Base-by-base conservation (phyloP, 2,888 invertebrate genomes). In the Tromatobia lineatoria region DNA sequence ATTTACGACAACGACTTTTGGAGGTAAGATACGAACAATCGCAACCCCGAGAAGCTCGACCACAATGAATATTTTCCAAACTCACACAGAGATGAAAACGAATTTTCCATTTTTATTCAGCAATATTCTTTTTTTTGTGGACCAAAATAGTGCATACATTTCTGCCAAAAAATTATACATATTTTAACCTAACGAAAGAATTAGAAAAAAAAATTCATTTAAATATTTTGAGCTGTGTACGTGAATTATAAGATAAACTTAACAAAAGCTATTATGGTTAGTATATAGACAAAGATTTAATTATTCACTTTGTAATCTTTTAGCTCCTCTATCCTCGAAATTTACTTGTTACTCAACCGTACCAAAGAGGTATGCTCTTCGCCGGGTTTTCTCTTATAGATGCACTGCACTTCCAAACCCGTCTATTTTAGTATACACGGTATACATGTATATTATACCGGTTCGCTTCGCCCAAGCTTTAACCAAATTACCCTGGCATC, bases 1-100 rank as follows among this genome's bases (percentile, higher is more conserved):
- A 91, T 92, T 91, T 92, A 91, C 87, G 84, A 88, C 88, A 86
- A 88, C 88, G 90, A 92, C 90, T 91, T 90, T 90, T 88, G 87
- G 87, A 88, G 89, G 88, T 90, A 89, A 91, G 89, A 89, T 89
- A 89, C 85, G 86, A 78, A 59, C 69, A 79, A 52, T 34, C 69
- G 67, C 59, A 77, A 82, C 73, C 82, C 73, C 61, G 73, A 70
- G 54, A 23, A 25, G 13, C 64, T 59, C 52, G 74, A 38, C 25
- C 79, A 42, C 74, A 47, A 83, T 79, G 83, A 79, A 83, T 75
- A 75, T 71, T 64, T 38, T 7, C 61, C n/a, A 66, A 75, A 11
- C 59, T 50, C 29, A 34, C 64, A 45, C 13, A 2, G 10, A 6
- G 38, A 64, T 42, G 38, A 38, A 34, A 34, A 38, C 1, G 1